Base-by-base conservation (phyloP, 2,113 vertebrate genomes). In the Athene noctua region DNA sequence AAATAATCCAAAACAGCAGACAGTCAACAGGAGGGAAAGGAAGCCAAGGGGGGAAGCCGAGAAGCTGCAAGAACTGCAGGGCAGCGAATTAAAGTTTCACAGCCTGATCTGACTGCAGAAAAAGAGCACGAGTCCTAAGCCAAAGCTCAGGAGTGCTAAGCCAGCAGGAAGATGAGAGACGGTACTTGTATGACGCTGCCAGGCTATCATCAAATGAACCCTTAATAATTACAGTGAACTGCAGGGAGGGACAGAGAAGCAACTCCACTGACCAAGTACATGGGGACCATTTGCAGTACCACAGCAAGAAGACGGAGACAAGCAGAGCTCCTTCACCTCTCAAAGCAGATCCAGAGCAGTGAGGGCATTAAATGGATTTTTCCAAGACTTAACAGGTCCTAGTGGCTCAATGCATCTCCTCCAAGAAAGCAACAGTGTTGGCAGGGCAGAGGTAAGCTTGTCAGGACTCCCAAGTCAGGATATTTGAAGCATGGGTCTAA, bases 41-140 rank as follows among this genome's bases (percentile, higher is more conserved):
- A 65, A 81, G 88, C 62, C 84, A 94, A 92, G 77, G 77, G 87
- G 44, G 38, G 68, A 84, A 47, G 11, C 7, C 1, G 3, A 78
- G 20, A 81, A 34, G 36, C 84, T 89, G 65, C 65, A 80, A 40
- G 61, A 84, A 67, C 80, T 67, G 80, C 77, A 86, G 47, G 57
- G 23, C 73, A 84, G 59, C 47, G 89, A 86, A 96, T 81, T 63
- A 36, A 84, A 91, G 26, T 55, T 92, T 86, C 55, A 40, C 57
- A 65, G 57, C 18, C 61, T 59, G 38, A 40, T 46, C 23, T 46
- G 57, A 61, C 80, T 67, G 78, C 83, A 91, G 73, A 55, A 84
- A 83, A 63, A 36, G 40, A 54, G 63, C 9, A 5, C 0, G 2
- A 84, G 59, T 19, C 65, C 72, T 74, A 59, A 73, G 58, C 13